Percentiles rank a stretch among this genome's conserved stretches.
Conservation (phyloP, 2,888 invertebrate genomes). For the Melinaea menophilus region DNA sequence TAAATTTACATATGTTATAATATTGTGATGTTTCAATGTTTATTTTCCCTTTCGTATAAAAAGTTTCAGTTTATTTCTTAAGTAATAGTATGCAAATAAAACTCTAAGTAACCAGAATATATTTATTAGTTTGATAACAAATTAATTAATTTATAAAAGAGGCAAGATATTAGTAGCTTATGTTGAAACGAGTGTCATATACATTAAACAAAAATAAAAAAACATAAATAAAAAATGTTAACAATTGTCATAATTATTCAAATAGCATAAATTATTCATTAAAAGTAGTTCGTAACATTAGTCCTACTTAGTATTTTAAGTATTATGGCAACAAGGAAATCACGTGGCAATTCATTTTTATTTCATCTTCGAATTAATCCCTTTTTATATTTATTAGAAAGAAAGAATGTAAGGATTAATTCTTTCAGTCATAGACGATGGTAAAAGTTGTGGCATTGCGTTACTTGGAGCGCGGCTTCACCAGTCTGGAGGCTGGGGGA, state of each 20-base stretch:
- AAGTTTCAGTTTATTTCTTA: slow-evolving; percentile 19
- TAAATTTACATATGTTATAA: slow-evolving; percentile 40
- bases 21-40: slow-evolving; percentile 29
- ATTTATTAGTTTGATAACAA: slow-evolving; percentile 39
- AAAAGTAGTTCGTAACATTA: background rate
- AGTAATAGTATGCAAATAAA: background rate
- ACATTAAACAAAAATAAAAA: background rate
- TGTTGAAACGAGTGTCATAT: background rate
- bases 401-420: no score
- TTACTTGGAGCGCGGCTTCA: slow-evolving; percentile 78
- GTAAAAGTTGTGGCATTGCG: background rate
- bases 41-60: slow-evolving; percentile 26
- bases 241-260: background rate
- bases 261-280: background rate
- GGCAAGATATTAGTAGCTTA: slow-evolving; percentile 32
- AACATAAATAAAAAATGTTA: background rate
- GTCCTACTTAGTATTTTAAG: slow-evolving; percentile 2
- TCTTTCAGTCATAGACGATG: no score
- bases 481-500: slow-evolving; percentile 87
- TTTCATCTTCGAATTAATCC: no score
- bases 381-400: no score
- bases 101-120: slow-evolving; percentile 37
- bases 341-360: background rate
- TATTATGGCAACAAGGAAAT: slow-evolving; percentile 1
- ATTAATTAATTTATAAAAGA: slow-evolving; percentile 38